Base-by-base conservation (phyloP, 1,140 invertebrate species). In the Rhyacophila brunnea region DNA sequence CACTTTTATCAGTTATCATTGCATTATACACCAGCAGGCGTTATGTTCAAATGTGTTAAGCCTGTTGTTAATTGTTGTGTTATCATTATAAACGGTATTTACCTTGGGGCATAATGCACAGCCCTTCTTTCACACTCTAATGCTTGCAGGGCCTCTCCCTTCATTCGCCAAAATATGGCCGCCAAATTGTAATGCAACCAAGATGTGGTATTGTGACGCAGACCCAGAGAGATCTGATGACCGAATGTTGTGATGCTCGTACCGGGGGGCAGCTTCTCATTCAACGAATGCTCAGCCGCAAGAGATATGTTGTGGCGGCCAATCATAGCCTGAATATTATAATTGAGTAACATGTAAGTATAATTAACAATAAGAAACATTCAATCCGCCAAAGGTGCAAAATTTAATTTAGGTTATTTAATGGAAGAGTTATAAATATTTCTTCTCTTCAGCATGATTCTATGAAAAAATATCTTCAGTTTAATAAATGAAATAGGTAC, bases 171-270 rank as follows among this genome's bases (percentile, higher is more conserved):
- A 77, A 90, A 94, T 53, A 93, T 84, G 11, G 90, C 85, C 40
- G 89, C 91, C 67, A 94, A 79, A 70, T 92, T 91, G 68, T 92
- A 88, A 68, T 92, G 84, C 14, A 92, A 78, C 92, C 92, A 95
- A 0, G 90, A 93, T 1, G 86, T 85, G 40, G 79, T 83, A 71
- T 94, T 92, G 69, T 82, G 80, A 52, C 75, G 69, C 7, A 93
- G 75, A 13, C 84, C 83, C 55, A 82, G 77, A 18, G 85, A 81
- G 50, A 88, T 79, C 66, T 82, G 83, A 68, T 85, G 81, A 11
- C 83, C 87, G 79, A 89, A 90, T 66, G 81, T 81, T 63, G 82
- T 82, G 44, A 84, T 74, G 66, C 82, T 85, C 68, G 80, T 85
- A 62, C 81, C 81, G 35, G 83, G 80, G 51, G 82, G 80, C 38